A percentile compares a stretch with the other conserved stretches of the same genome.
Conservation (phyloP, 2,113 vertebrate species). For the Naja naja region DNA sequence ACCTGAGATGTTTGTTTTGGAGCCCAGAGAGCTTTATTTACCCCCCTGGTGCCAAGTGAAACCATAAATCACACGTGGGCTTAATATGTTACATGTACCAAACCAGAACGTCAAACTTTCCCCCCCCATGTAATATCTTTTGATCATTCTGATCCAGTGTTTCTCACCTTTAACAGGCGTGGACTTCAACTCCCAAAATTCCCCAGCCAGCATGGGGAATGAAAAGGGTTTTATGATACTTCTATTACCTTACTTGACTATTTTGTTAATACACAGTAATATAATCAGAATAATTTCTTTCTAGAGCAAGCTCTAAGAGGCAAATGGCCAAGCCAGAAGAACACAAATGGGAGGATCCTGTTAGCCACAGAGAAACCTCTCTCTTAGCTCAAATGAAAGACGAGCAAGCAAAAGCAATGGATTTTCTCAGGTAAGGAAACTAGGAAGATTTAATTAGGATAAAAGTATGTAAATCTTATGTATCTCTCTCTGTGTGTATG, state of each 20-base stretch:
- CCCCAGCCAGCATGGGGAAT: background rate
- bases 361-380: background rate
- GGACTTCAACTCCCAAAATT: background rate
- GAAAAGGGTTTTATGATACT: background rate
- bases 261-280: background rate
- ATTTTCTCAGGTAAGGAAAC: slow-evolving; percentile 57
- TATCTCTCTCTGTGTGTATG: background rate
- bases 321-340: slow-evolving; percentile 15
- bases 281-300: background rate
- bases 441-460: background rate
- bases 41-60: background rate
- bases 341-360: background rate
- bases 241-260: rapidly evolving
- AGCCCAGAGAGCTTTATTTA: background rate
- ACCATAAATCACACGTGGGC: background rate
- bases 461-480: background rate
- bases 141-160: background rate
- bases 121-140: background rate
- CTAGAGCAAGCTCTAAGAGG: slow-evolving; percentile 27
- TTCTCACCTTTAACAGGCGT: background rate
- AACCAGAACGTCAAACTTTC: background rate
- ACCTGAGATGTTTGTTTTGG: background rate
- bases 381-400: slow-evolving; percentile 44
- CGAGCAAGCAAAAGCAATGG: slow-evolving; percentile 46
- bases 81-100: background rate